Base-by-base conservation (phyloP, 2,797 vertebrate genomes). In the Odontamblyopus rebecca region DNA sequence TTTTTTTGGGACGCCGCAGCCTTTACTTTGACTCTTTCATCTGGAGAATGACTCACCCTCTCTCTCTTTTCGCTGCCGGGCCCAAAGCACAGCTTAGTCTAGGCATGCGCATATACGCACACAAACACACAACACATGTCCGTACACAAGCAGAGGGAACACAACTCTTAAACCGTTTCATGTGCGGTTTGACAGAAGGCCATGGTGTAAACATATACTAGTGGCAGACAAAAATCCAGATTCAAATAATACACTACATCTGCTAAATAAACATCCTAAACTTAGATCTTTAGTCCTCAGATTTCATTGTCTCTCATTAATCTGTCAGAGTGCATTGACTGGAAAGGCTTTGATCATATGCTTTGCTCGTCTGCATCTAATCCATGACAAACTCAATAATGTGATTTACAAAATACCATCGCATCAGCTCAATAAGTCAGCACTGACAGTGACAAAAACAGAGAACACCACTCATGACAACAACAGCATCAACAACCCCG, bases 301-400 rank as follows among this genome's bases (percentile, higher is more conserved):
- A 85, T 92, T 66, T 76, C 75, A 85, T 93, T 95, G 88, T 89
- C 75, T 91, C 76, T 62, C 82, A 71, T 88, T 69, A 78, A 74
- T 86, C 92, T 93, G 93, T 93, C 91, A 94, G 92, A 94, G 89
- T 92, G 93, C 96, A 94, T 94, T 94, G 95, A 96, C 95, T 94
- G 87, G 91, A 92, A 89, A 73, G 89, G 90, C 95, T 97, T 97
- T 97, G 95, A 97, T 98, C 95, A 95, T 94, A 91, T 95, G 95
- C 95, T 96, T 93, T 93, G 93, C 93, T 94, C 89, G 79, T 85
- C 92, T 91, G 95, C 93, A 69, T 92, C 92, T 96, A 96, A 98
- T 96, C 96, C 96, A 96, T 97, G 95, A 96, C 95, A 92, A 93
- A 94, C 80, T 77, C 94, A 95, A 91, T 97, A 97, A 98, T 95